Conservation (phyloP, 1,140 invertebrate genomes). For the Calosoma granatense region DNA sequence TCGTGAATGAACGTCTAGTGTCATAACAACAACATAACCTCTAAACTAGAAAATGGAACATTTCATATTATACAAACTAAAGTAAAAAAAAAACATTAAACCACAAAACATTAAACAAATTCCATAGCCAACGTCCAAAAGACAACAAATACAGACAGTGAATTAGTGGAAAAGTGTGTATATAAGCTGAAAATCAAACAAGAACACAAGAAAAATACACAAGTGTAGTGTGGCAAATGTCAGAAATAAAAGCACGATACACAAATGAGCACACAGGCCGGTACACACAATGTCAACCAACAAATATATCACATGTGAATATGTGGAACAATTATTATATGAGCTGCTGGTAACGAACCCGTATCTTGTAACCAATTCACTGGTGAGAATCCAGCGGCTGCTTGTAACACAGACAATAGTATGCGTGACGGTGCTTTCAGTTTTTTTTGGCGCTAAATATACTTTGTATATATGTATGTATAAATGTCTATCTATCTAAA, state of each 20-base stretch:
- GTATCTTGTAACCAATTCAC: slow-evolving; percentile 11
- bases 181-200: not conserved
- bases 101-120: not conserved
- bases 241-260: too few species aligned
- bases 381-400: not conserved
- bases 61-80: not conserved
- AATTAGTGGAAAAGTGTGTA: not conserved
- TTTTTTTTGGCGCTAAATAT: too few species aligned
- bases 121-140: slow-evolving; percentile 3
- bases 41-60: too few species aligned
- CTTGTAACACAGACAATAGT: not conserved
- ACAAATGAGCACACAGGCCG: not conserved
- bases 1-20: too few species aligned
- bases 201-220: not conserved
- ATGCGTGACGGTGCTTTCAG: too few species aligned
- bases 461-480: too few species aligned
- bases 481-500: too few species aligned
- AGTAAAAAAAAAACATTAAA: not conserved
- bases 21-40: too few species aligned
- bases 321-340: too few species aligned
- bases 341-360: too few species aligned
- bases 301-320: too few species aligned
- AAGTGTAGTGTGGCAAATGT: not conserved
- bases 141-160: slow-evolving; percentile 1
- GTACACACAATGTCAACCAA: not conserved